A percentile compares a stretch with the other conserved stretches of the same genome.
phyloP scores from a whole-genome alignment of 1,140 invertebrate genomes.

The Drosophila kikkawai region DNA sequence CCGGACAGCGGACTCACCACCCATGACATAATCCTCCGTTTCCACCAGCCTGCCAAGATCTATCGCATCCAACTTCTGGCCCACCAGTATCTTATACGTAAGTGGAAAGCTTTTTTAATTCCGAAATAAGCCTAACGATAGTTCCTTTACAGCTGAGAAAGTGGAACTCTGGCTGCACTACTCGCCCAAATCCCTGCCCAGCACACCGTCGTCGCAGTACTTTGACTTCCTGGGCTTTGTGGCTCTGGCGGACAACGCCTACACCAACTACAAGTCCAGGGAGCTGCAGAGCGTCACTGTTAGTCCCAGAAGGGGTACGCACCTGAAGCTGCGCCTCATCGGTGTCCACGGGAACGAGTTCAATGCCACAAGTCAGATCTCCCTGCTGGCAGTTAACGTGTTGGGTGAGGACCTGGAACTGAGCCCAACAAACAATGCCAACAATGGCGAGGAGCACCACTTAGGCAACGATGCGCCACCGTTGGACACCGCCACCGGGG shows the following conservation, averaged over 20 bases:
- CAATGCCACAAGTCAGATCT: slow-evolving; percentile 85
- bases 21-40: slow-evolving; percentile 95
- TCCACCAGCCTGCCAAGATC: slow-evolving; percentile 90
- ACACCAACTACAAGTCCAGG: slow-evolving; percentile 92
- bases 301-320: slow-evolving; percentile 91
- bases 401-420: slow-evolving; percentile 88
- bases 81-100: slow-evolving; percentile 96
- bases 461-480: slow-evolving; percentile 48
- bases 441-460: slow-evolving; percentile 61
- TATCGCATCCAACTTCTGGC: slow-evolving; percentile 95
- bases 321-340: slow-evolving; percentile 93
- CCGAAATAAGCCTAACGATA: neutral
- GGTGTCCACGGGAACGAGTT: slow-evolving; percentile 95
- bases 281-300: slow-evolving; percentile 95
- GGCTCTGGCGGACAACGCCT: slow-evolving; percentile 92
- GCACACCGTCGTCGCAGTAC: slow-evolving; percentile 84
- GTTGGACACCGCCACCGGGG: slow-evolving; percentile 76
- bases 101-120: slow-evolving; percentile 81
- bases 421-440: neutral
- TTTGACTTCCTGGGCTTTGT: slow-evolving; percentile 93
- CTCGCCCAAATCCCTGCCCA: slow-evolving; percentile 82
- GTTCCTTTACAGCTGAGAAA: slow-evolving; percentile 82
- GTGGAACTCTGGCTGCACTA: slow-evolving; percentile 85
- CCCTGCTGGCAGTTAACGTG: slow-evolving; percentile 91
- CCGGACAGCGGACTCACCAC: slow-evolving; percentile 91